phyloP scores from a whole-genome alignment of 2,113 vertebrate species.

The Osmerus eperlanus region DNA sequence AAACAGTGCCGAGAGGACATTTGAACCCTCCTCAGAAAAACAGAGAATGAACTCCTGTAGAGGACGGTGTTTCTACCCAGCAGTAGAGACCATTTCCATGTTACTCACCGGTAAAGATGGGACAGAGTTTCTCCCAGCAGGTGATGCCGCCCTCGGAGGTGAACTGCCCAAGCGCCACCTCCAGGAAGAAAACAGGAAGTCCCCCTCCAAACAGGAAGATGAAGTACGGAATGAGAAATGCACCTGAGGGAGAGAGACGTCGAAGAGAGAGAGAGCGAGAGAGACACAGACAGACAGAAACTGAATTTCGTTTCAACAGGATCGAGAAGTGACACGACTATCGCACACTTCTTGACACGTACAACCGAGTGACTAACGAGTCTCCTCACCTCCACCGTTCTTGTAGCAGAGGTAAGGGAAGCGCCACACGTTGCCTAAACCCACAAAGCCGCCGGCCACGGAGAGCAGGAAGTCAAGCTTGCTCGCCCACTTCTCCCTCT shows the following conservation, averaged over 20 bases:
- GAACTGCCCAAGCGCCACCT: conserved; percentile 95
- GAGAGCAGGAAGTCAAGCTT: conserved; percentile 98
- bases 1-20: too few relatives aligned
- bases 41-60: too few relatives aligned
- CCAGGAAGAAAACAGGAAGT: conserved; percentile 98
- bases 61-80: too few relatives aligned
- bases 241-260: conserved; percentile 73
- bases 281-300: background rate
- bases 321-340: too few relatives aligned
- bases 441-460: conserved; percentile 94
- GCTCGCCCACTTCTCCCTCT: conserved; percentile 97
- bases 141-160: conserved; percentile 99
- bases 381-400: conserved; percentile 92
- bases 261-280: background rate
- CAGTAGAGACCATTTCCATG: too few relatives aligned
- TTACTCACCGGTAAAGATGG: conserved; percentile 92
- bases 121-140: conserved; percentile 98
- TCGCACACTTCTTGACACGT: background rate
- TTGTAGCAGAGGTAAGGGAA: conserved; percentile 99
- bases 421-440: conserved; percentile 97
- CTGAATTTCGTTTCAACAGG: background rate
- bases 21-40: too few relatives aligned
- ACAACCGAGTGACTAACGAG: background rate
- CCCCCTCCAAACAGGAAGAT: conserved; percentile 99
- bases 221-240: conserved; percentile 99